A percentile compares a stretch with the other conserved stretches of the same genome.
Evolutionary conservation across 2,113 vertebrate species (phyloP).

Genomic region (Lagopus muta): DNA sequence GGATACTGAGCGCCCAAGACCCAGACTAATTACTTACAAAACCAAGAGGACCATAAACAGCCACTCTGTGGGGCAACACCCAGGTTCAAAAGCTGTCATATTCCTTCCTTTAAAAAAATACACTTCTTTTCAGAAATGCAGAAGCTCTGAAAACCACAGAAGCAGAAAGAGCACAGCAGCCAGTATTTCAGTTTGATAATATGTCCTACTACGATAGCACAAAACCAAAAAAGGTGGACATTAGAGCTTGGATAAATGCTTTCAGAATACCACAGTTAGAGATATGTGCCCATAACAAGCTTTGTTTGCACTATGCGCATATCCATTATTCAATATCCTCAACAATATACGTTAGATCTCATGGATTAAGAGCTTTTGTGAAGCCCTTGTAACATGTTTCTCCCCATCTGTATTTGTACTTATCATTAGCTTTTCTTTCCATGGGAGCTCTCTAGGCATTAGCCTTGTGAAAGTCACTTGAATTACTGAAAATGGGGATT

Average conservation of each 20-base stretch:
- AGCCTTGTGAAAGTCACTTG: not conserved
- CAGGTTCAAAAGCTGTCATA: not conserved
- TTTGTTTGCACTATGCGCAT: not conserved
- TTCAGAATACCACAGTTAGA: not conserved
- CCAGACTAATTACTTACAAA: not conserved
- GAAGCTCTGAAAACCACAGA: conserved; percentile 39
- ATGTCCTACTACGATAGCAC: not conserved
- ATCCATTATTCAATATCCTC: not conserved
- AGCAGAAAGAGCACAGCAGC: conserved; percentile 12
- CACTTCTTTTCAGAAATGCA: conserved; percentile 20
- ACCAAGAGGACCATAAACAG: not conserved
- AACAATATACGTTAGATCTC: not conserved
- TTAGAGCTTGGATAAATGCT: not conserved
- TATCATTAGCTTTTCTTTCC: not conserved
- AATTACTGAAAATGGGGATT: conserved; percentile 23
- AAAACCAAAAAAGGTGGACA: not conserved
- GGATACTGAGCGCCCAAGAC: not conserved
- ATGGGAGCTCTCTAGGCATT: not conserved
- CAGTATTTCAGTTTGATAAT: conserved; percentile 17
- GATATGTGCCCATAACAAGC: not conserved
- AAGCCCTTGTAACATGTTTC: not conserved
- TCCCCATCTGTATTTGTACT: not conserved
- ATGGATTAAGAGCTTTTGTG: not conserved
- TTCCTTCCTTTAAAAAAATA: conserved; percentile 39
- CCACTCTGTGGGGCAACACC: conserved; percentile 6